Conservation (phyloP, 2,797 vertebrate species). For the Sebastes cheni region DNA sequence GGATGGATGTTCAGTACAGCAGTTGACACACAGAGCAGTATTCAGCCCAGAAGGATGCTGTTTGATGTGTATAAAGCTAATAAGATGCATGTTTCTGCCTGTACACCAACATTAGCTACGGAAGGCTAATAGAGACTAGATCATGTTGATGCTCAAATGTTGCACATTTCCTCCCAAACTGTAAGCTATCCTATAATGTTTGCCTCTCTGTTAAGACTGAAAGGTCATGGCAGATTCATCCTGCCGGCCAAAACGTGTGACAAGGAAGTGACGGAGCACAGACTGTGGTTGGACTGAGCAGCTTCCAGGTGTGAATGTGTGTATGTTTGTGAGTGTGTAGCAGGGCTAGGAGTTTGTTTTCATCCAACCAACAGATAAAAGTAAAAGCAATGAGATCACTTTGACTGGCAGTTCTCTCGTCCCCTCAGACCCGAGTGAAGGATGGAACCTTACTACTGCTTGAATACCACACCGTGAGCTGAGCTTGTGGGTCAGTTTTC, state of each 20-base stretch:
- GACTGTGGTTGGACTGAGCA: no score
- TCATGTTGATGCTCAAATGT: background rate
- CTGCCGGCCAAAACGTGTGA: background rate
- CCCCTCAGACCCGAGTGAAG: background rate
- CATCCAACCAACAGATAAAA: background rate
- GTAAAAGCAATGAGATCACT: background rate
- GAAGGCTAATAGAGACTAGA: background rate
- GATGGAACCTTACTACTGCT: background rate
- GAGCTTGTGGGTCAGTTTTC: background rate
- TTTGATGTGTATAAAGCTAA: slow-evolving; percentile 10
- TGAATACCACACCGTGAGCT: background rate
- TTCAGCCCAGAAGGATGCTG: background rate
- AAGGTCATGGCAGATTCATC: no score
- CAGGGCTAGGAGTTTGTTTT: background rate
- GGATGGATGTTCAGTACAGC: background rate
- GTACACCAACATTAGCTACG: background rate
- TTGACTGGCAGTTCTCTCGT: no score
- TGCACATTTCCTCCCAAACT: background rate
- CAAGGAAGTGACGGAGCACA: no score
- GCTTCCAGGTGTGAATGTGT: background rate
- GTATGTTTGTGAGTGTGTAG: background rate
- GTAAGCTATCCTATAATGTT: background rate
- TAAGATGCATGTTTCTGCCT: background rate
- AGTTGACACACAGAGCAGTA: background rate
- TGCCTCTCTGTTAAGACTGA: background rate